phyloP scores from a whole-genome alignment of 1,140 invertebrate species.

The Sogatella furcifera region DNA sequence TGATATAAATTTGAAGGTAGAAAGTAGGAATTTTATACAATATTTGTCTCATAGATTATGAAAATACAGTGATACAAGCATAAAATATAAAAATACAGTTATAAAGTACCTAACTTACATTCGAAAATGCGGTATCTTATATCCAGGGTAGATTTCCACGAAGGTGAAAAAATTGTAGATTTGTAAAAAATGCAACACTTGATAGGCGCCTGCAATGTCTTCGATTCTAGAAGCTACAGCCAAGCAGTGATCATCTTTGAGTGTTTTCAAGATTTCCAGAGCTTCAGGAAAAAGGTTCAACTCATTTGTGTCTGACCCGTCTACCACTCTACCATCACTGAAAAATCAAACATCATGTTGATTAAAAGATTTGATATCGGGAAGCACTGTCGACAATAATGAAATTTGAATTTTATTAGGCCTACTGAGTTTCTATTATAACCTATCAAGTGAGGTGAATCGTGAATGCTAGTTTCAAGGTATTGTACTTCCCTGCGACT shows the following conservation, averaged over 20 bases:
- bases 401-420: too few relatives aligned
- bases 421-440: too few relatives aligned
- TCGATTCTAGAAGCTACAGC: constrained; percentile 22
- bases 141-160: constrained; percentile 21
- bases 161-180: constrained; percentile 15
- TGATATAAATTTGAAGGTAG: too few relatives aligned
- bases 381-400: too few relatives aligned
- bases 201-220: constrained; percentile 21
- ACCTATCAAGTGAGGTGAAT: too few relatives aligned
- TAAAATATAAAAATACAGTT: constrained; percentile 18
- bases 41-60: too few relatives aligned
- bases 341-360: constrained; percentile 1
- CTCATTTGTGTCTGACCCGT: neutral
- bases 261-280: constrained; percentile 6
- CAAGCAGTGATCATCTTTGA: constrained; percentile 9
- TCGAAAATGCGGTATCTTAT: constrained; percentile 17
- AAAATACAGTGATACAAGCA: too few relatives aligned
- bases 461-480: too few relatives aligned
- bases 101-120: neutral
- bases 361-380: too few relatives aligned
- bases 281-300: neutral
- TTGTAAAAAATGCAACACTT: constrained; percentile 18
- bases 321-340: constrained; percentile 5
- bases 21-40: too few relatives aligned
- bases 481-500: too few relatives aligned